These are phyloP conservation scores for Hemithea aestivaria DNA, from an alignment of 2,888 invertebrate species.

Conservation along the genomic window DNA sequence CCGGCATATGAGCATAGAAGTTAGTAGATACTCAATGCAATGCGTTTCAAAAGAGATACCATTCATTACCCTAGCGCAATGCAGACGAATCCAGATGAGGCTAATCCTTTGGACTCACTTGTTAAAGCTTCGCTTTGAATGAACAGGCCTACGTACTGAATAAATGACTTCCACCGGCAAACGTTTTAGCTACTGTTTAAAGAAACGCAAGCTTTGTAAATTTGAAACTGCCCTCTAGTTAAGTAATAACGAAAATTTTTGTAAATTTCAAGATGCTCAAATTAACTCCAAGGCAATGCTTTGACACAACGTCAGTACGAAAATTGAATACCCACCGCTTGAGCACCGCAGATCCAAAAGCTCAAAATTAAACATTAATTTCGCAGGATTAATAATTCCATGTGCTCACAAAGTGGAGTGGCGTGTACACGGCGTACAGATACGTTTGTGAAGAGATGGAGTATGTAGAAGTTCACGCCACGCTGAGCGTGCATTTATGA, in stretches of 20 bases:
- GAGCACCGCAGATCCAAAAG: constrained; percentile 8
- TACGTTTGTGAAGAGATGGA: constrained; percentile 3
- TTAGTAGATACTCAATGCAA: constrained; percentile 12
- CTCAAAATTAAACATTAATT: constrained; percentile 20
- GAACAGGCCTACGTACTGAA: constrained; percentile 20
- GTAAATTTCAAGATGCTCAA: too few relatives aligned
- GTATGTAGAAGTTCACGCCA: constrained; percentile 13
- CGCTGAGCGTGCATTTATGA: constrained; percentile 36
- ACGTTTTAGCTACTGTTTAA: constrained; percentile 16
- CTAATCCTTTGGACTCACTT: constrained; percentile 31
- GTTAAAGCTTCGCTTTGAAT: constrained; percentile 19
- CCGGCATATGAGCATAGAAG: too few relatives aligned
- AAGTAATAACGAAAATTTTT: constrained; percentile 9
- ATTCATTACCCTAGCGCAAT: constrained; percentile 27
- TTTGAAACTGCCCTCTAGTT: constrained; percentile 17
- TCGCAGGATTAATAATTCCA: constrained; percentile 22
- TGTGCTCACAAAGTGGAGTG: constrained; percentile 18
- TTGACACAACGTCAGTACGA: too few relatives aligned
- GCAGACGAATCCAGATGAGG: constrained; percentile 45
- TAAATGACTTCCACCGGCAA: constrained; percentile 17
- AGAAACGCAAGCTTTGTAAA: constrained; percentile 12
- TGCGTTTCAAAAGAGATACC: constrained; percentile 12
- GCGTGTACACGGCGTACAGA: constrained; percentile 10
- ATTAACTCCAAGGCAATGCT: too few relatives aligned
- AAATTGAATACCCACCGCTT: background rate